These are phyloP conservation scores for Tetragnatha montana DNA, from an alignment of 2,888 invertebrate species.

Conservation along the genomic window DNA sequence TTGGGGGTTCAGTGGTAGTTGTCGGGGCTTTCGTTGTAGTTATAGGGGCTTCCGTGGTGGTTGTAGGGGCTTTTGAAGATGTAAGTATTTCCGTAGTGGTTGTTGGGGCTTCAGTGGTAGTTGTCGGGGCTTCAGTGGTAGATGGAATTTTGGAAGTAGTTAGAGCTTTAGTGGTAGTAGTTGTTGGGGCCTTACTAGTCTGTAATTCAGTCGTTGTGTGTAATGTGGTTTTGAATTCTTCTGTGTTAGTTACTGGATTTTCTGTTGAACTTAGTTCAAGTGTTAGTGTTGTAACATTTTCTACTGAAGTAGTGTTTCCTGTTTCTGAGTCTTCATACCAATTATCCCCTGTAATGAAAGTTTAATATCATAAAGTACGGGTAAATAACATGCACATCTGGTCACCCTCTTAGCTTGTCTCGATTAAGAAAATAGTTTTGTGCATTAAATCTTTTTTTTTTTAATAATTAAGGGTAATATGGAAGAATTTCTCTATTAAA, in stretches of 20 bases:
- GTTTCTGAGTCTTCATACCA: neutral
- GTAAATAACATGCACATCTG: neutral
- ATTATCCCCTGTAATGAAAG: neutral
- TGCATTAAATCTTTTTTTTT: too few relatives aligned
- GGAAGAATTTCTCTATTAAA: too few relatives aligned
- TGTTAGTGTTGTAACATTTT: neutral
- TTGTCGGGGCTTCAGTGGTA: neutral
- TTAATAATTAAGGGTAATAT: too few relatives aligned
- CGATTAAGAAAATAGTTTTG: too few relatives aligned
- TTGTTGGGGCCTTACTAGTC: neutral
- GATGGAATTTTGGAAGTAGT: neutral
- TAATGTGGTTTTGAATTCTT: neutral
- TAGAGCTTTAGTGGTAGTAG: neutral
- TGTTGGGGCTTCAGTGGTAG: neutral
- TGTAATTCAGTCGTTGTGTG: neutral
- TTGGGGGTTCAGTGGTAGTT: neutral
- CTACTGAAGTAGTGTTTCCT: neutral
- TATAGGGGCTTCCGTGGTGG: neutral
- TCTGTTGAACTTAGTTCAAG: constrained; percentile 1
- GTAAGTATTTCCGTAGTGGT: constrained; percentile 10
- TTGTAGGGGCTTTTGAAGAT: neutral
- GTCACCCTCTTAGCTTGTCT: neutral
- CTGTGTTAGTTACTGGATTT: constrained; percentile 3
- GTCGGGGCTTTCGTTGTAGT: constrained; percentile 10
- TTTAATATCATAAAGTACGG: neutral